Conservation (phyloP, 2,797 vertebrate species). For the Arrhamphus sclerolepis region DNA sequence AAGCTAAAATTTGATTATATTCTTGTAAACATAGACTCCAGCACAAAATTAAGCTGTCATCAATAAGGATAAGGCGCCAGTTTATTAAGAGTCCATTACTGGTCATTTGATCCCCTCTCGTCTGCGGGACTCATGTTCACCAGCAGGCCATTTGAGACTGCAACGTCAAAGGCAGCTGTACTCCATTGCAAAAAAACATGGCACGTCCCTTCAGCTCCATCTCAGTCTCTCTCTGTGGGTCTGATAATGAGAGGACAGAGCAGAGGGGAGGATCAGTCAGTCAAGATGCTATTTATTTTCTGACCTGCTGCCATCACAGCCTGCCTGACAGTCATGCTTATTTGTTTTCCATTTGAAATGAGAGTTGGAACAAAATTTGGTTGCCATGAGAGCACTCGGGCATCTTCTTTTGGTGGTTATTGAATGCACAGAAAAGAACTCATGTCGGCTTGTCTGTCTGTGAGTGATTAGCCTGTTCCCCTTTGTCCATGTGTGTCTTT, state of each 20-base stretch:
- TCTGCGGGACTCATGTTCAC: slow-evolving; percentile 65
- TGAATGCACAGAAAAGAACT: slow-evolving; percentile 8
- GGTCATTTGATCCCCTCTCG: slow-evolving; percentile 61
- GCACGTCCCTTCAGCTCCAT: slow-evolving; percentile 37
- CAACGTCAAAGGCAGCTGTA: slow-evolving; percentile 47
- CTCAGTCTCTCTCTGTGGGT: slow-evolving; percentile 33
- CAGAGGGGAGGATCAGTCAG: slow-evolving; percentile 34
- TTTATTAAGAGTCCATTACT: slow-evolving; percentile 55
- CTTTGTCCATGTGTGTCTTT: slow-evolving; percentile 21
- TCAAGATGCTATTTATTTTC: slow-evolving; percentile 37
- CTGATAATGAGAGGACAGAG: slow-evolving; percentile 44
- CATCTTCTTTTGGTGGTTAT: slow-evolving; percentile 3
- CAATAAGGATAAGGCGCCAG: slow-evolving; percentile 33
- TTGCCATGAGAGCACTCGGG: neutral
- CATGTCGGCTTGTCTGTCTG: slow-evolving; percentile 17
- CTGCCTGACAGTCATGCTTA: slow-evolving; percentile 2
- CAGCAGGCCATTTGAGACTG: slow-evolving; percentile 61
- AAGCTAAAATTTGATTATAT: slow-evolving; percentile 3
- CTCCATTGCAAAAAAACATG: slow-evolving; percentile 63
- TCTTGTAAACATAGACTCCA: neutral
- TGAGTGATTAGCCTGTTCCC: slow-evolving; percentile 32
- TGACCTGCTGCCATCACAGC: slow-evolving; percentile 21
- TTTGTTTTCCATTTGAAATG: slow-evolving; percentile 6
- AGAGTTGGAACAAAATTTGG: slow-evolving; percentile 11
- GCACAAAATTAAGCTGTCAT: slow-evolving; percentile 10